phyloP scores from a whole-genome alignment of 2,888 invertebrate genomes.

The Ephialtes manifestator region DNA sequence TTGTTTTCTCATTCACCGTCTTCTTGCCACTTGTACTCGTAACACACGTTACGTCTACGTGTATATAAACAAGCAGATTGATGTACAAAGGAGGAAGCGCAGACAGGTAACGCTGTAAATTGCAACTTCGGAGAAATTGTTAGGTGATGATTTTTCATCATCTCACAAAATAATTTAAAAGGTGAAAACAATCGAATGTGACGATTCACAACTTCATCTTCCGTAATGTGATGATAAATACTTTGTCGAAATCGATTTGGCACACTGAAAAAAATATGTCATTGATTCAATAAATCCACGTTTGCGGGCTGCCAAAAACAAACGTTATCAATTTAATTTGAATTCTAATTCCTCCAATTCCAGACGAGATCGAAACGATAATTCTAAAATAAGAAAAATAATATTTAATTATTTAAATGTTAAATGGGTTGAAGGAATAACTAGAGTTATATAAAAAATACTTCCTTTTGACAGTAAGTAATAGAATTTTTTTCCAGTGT shows the following conservation, averaged over 20 bases:
- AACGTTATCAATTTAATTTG: no score
- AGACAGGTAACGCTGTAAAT: neutral
- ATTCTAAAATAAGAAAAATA: no score
- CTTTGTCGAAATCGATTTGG: neutral
- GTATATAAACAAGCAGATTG: neutral
- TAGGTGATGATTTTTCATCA: neutral
- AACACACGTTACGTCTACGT: slow-evolving; percentile 27
- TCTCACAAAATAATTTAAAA: neutral
- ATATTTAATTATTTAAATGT: no score
- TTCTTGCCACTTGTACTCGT: neutral
- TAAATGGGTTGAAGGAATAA: no score
- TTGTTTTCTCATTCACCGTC: slow-evolving; percentile 1
- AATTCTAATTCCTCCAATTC: no score
- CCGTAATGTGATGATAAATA: neutral
- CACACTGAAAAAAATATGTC: no score
- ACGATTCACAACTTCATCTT: neutral
- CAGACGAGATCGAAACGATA: no score
- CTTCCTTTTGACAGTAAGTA: no score
- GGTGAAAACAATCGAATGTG: neutral
- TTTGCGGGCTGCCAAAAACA: no score
- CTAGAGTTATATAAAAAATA: no score
- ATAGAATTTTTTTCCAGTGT: no score
- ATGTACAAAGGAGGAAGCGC: slow-evolving; percentile 1
- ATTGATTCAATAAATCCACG: no score
- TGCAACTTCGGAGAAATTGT: neutral